phyloP scores from a whole-genome alignment of 2,888 invertebrate genomes.

The Chrysolina oricalcia region DNA sequence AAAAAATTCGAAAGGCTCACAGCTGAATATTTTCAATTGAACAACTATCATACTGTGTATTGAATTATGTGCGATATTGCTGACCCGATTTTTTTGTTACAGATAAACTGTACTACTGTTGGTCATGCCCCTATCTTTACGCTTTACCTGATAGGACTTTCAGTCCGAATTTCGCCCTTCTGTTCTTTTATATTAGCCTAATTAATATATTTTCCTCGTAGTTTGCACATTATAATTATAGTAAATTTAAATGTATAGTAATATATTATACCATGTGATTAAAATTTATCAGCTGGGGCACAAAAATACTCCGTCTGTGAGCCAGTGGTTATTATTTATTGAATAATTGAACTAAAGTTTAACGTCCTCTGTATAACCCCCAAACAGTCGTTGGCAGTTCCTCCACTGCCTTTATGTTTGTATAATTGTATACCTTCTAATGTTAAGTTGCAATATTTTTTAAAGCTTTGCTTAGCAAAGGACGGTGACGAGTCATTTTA shows the following conservation, averaged over 20 bases:
- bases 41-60: background rate
- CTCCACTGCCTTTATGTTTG: constrained; percentile 53
- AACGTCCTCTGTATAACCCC: constrained; percentile 46
- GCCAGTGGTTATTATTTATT: constrained; percentile 62
- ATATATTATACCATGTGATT: constrained; percentile 62
- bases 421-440: constrained; percentile 40
- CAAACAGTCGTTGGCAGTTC: constrained; percentile 46
- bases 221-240: constrained; percentile 65
- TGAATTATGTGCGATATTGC: background rate
- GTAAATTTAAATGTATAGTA: constrained; percentile 65
- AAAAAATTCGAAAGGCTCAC: too few species aligned
- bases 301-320: constrained; percentile 58
- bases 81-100: constrained; percentile 52
- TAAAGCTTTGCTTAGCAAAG: constrained; percentile 66
- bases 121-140: constrained; percentile 61
- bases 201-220: constrained; percentile 66
- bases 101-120: constrained; percentile 64
- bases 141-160: constrained; percentile 64
- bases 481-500: constrained; percentile 63
- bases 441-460: constrained; percentile 63
- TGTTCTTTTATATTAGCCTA: constrained; percentile 63
- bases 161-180: constrained; percentile 60
- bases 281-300: constrained; percentile 62
- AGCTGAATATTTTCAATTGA: too few species aligned
- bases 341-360: constrained; percentile 43